Conservation (phyloP, 2,888 invertebrate species). For the Brachyptera putata region DNA sequence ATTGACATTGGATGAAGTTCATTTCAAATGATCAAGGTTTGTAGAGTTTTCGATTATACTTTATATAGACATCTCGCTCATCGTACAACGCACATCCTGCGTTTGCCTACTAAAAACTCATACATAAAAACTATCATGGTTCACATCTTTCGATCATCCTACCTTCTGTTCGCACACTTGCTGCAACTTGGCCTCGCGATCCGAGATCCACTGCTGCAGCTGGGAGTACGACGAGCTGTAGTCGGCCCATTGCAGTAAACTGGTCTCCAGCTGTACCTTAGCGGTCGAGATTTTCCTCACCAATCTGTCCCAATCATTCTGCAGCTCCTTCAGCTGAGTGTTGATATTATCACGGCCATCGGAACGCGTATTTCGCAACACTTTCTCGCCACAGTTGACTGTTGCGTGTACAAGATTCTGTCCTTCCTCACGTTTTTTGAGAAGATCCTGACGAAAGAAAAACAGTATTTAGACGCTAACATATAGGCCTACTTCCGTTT, state of each 20-base stretch:
- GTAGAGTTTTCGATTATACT: too few species aligned
- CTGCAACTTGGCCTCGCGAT: slow-evolving; percentile 86
- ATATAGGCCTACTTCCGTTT: neutral
- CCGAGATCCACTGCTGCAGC: slow-evolving; percentile 90
- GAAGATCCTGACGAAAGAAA: slow-evolving; percentile 65
- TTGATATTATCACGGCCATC: slow-evolving; percentile 86
- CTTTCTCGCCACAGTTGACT: slow-evolving; percentile 86
- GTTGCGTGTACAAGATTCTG: slow-evolving; percentile 82
- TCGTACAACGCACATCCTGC: too few species aligned
- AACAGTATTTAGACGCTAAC: neutral
- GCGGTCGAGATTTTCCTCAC: slow-evolving; percentile 88
- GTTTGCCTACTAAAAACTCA: too few species aligned
- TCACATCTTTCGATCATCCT: neutral
- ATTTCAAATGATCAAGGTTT: too few species aligned
- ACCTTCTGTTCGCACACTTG: slow-evolving; percentile 82
- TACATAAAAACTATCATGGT: neutral
- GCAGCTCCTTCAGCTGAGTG: slow-evolving; percentile 80
- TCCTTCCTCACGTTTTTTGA: slow-evolving; percentile 79
- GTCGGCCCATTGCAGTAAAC: slow-evolving; percentile 91
- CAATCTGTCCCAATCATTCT: slow-evolving; percentile 87
- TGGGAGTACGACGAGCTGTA: slow-evolving; percentile 91
- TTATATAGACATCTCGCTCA: too few species aligned
- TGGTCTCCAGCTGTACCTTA: slow-evolving; percentile 86
- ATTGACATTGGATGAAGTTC: too few species aligned
- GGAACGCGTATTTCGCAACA: slow-evolving; percentile 78